phyloP scores from a whole-genome alignment of 35 echinoderm and acorn worm species.

The Lytechinus pictus region DNA sequence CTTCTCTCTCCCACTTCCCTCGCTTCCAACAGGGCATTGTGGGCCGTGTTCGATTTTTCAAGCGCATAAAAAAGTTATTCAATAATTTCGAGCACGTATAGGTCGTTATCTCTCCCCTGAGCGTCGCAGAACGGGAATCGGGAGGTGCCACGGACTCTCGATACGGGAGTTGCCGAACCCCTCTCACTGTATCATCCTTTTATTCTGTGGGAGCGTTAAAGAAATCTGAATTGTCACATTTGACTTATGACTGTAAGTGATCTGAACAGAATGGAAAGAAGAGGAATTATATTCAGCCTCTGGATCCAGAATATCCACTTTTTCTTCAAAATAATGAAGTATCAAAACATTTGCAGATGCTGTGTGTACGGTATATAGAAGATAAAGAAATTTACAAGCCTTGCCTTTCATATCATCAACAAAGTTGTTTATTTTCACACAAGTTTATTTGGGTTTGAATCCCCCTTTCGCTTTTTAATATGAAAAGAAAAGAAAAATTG shows the following conservation, averaged over 20 bases:
- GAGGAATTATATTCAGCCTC: background rate
- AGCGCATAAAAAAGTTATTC: constrained; percentile 50
- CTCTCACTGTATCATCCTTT: constrained; percentile 43
- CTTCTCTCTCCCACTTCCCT: background rate
- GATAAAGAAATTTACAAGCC: background rate
- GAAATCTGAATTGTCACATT: constrained; percentile 51
- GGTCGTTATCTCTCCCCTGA: constrained; percentile 48
- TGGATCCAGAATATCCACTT: background rate
- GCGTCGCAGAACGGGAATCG: constrained; percentile 19
- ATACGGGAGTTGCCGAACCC: constrained; percentile 40
- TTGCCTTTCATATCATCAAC: background rate
- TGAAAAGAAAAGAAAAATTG: background rate
- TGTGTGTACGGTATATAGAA: background rate
- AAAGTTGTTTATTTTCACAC: background rate
- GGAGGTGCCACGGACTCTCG: constrained; percentile 31
- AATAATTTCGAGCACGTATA: constrained; percentile 53
- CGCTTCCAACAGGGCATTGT: background rate
- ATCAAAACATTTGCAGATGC: background rate
- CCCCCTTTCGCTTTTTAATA: background rate
- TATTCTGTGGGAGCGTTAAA: background rate
- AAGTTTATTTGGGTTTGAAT: background rate
- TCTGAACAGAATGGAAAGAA: constrained; percentile 28
- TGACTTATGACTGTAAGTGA: constrained; percentile 48
- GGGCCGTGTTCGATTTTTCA: constrained; percentile 41
- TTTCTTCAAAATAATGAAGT: background rate